phyloP scores from a whole-genome alignment of 2,113 vertebrate genomes.

The Neofelis nebulosa region DNA sequence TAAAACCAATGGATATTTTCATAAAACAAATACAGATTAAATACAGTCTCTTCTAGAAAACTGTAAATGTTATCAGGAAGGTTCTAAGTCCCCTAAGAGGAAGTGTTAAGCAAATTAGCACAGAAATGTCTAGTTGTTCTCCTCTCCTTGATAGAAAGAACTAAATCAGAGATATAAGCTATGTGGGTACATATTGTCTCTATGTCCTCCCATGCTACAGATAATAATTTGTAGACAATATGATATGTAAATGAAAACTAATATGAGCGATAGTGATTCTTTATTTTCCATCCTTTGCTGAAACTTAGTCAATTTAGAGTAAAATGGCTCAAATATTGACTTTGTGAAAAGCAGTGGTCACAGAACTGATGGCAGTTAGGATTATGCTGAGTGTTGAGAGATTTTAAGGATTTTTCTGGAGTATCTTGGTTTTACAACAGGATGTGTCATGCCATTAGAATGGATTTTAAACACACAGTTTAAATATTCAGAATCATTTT shows the following conservation, averaged over 20 bases:
- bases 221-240: not conserved
- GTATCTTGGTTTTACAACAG: not conserved
- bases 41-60: not conserved
- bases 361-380: not conserved
- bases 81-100: not conserved
- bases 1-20: slow-evolving; percentile 34
- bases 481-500: slow-evolving; percentile 30
- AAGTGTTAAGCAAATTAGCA: not conserved
- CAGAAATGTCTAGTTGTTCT: not conserved
- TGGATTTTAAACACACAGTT: not conserved
- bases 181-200: no score
- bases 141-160: not conserved
- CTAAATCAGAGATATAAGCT: not conserved
- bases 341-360: not conserved
- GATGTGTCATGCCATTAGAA: not conserved
- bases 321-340: not conserved
- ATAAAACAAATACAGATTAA: not conserved
- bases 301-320: not conserved
- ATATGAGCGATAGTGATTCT: not conserved
- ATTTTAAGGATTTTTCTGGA: not conserved
- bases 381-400: not conserved
- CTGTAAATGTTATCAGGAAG: slow-evolving; percentile 42
- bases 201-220: not conserved
- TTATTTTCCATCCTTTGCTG: not conserved
- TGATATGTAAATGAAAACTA: slow-evolving; percentile 14